A percentile compares a stretch with the other conserved stretches of the same genome.
Conservation (phyloP, 2,113 vertebrate species). For the Recurvirostra avosetta region DNA sequence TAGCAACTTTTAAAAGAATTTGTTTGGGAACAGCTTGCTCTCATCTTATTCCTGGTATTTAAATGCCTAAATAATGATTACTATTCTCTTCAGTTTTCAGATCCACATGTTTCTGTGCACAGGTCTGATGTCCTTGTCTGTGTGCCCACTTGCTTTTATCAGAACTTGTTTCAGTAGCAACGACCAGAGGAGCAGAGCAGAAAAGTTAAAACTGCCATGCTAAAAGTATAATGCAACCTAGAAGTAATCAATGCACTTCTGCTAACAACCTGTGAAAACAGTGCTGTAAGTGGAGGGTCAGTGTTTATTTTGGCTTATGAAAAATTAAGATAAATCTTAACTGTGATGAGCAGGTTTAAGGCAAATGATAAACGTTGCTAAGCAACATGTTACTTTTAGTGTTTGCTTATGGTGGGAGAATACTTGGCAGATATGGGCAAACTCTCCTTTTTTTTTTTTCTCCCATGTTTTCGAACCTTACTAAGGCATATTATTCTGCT, state of each 20-base stretch:
- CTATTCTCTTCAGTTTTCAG: neutral
- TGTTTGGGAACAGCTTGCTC: neutral
- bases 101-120: neutral
- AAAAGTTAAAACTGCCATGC: neutral
- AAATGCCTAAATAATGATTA: neutral
- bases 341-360: conserved; percentile 65
- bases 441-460: neutral
- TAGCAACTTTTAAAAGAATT: neutral
- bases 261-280: conserved; percentile 77
- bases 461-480: neutral
- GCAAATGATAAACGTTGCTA: conserved; percentile 55
- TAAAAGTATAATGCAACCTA: conserved; percentile 42
- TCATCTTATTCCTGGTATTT: neutral
- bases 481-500: neutral
- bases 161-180: neutral
- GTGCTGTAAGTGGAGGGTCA: conserved; percentile 68
- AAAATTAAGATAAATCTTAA: conserved; percentile 72
- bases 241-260: conserved; percentile 73
- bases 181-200: neutral
- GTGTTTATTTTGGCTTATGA: conserved; percentile 78
- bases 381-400: conserved; percentile 20
- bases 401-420: neutral
- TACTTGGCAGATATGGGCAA: neutral
- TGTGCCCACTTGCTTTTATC: neutral
- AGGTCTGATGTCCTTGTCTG: neutral